These are phyloP conservation scores for Platysteira castanea DNA, from an alignment of 2,113 vertebrate genomes.

Conservation along the genomic window DNA sequence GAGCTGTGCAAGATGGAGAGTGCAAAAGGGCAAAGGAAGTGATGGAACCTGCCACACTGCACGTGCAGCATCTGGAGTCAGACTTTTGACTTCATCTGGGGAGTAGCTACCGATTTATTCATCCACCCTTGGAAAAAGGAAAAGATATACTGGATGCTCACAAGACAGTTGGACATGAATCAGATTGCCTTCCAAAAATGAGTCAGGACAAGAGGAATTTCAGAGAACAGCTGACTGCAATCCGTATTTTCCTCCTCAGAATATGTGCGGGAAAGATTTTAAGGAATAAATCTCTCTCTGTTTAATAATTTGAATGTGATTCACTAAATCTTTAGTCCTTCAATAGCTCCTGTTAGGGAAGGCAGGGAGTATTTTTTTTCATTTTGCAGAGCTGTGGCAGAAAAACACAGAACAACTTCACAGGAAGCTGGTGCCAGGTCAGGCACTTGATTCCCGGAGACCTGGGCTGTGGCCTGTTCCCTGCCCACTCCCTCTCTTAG, in stretches of 20 bases:
- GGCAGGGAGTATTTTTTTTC: background rate
- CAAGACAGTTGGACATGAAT: background rate
- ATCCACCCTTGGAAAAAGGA: background rate
- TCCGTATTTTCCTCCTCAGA: background rate
- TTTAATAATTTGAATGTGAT: background rate
- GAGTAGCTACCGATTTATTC: background rate
- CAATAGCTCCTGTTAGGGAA: background rate
- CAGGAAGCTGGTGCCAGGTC: background rate
- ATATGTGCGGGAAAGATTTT: background rate
- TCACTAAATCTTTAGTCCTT: background rate
- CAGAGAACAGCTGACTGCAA: background rate
- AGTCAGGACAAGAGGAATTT: constrained; percentile 1
- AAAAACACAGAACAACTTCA: background rate
- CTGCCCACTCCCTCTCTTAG: background rate
- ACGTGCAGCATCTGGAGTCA: background rate
- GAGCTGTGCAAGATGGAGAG: background rate
- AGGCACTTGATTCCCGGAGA: background rate
- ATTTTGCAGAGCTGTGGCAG: background rate
- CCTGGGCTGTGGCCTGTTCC: background rate
- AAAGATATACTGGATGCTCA: background rate
- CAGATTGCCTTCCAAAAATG: constrained; percentile 1
- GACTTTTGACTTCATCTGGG: background rate
- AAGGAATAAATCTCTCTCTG: background rate
- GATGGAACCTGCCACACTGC: background rate
- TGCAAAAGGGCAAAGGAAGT: background rate